Conservation (phyloP, 1,140 invertebrate genomes). For the Aplysia californica region DNA sequence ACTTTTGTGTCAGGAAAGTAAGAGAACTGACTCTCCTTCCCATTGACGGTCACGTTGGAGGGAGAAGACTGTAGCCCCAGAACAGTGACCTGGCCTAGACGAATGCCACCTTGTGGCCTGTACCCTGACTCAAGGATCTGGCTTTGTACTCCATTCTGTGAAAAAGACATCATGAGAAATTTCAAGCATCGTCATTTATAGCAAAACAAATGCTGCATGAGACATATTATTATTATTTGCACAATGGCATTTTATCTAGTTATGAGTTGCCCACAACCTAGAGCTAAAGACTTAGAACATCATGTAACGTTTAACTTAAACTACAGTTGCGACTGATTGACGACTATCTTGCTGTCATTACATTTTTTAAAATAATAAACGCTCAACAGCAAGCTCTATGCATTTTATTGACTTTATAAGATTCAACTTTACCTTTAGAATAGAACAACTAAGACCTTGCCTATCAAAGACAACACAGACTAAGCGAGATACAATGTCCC, state of each 20-base stretch:
- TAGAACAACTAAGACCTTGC: no score
- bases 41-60: neutral
- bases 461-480: no score
- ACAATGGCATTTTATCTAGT: neutral
- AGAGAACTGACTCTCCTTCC: neutral
- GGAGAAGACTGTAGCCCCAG: neutral
- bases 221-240: no score
- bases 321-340: no score
- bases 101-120: neutral
- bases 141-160: neutral
- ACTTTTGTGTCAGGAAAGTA: constrained; percentile 7
- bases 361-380: neutral
- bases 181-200: no score
- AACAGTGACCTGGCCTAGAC: neutral
- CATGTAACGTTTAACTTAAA: no score
- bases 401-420: no score
- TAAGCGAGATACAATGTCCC: no score
- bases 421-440: no score
- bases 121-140: neutral
- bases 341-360: neutral
- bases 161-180: no score
- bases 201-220: no score
- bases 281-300: neutral
- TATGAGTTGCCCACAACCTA: neutral
- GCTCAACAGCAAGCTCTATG: no score